phyloP scores from a whole-genome alignment of 2,797 vertebrate species.

The Gymnopithys bicolor region DNA sequence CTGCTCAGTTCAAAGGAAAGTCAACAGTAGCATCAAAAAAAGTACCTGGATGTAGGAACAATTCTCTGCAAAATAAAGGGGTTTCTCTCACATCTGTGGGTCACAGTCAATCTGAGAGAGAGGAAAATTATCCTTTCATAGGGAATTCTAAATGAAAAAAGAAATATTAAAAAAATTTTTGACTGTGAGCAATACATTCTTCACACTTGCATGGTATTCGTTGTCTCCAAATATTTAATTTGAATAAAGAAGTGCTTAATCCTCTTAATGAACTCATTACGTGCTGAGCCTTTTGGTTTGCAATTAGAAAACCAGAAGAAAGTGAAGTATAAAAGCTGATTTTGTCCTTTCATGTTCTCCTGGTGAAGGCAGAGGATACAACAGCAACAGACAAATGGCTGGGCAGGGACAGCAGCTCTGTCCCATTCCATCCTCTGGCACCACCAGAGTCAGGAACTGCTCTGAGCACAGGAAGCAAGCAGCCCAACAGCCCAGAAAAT shows the following conservation, averaged over 20 bases:
- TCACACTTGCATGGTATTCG: background rate
- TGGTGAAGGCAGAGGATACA: background rate
- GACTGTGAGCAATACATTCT: background rate
- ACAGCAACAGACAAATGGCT: rapidly evolving
- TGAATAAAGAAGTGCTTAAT: background rate
- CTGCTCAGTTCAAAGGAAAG: background rate
- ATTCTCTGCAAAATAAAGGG: background rate
- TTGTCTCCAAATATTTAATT: background rate
- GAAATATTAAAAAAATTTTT: background rate
- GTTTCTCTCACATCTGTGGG: background rate
- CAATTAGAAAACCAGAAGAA: background rate
- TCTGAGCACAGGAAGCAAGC: background rate
- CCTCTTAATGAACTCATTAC: background rate
- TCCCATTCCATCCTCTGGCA: background rate
- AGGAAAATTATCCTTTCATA: background rate
- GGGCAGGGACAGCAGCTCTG: background rate
- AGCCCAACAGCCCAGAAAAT: background rate
- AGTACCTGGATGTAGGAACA: too few relatives aligned
- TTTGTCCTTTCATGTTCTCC: background rate
- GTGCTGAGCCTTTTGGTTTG: background rate
- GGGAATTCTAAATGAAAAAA: background rate
- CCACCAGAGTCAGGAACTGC: too few relatives aligned
- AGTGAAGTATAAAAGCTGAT: background rate
- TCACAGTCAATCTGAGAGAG: rapidly evolving
- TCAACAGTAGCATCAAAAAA: rapidly evolving